Conservation (phyloP, 37 sponge, comb jelly and placozoan species). For the Beroe ovata region DNA sequence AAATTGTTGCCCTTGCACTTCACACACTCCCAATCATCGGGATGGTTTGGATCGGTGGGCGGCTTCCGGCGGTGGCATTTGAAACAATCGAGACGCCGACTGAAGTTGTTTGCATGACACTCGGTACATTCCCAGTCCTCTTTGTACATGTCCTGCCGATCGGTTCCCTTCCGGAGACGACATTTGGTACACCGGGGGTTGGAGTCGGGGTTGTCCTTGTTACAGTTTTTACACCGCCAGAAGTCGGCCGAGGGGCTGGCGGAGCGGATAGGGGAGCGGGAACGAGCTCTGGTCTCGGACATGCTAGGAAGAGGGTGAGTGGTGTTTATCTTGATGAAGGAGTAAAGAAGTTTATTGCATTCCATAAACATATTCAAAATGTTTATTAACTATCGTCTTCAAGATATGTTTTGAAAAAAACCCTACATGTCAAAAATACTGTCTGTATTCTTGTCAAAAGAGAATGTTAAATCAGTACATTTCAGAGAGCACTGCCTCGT, state of each 20-base stretch:
- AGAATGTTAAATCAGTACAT: too few species aligned
- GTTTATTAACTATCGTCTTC: too few species aligned
- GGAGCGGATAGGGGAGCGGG: not conserved
- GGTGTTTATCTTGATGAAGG: too few species aligned
- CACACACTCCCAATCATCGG: not conserved
- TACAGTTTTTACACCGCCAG: conserved; percentile 2
- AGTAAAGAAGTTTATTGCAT: too few species aligned
- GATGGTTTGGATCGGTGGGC: not conserved
- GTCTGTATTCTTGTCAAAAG: too few species aligned
- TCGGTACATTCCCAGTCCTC: not conserved
- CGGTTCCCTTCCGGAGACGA: not conserved
- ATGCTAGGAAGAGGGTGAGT: too few species aligned
- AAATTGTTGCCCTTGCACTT: not conserved
- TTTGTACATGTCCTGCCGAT: not conserved
- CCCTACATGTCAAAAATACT: too few species aligned
- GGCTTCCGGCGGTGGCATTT: conserved; percentile 4
- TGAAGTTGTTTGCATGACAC: conserved; percentile 2
- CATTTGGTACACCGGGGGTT: not conserved
- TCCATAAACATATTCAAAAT: too few species aligned
- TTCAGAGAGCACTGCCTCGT: too few species aligned
- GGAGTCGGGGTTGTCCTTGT: not conserved
- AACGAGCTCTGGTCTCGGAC: not conserved
- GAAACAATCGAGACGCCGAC: not conserved
- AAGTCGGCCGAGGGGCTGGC: not conserved
- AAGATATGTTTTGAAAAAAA: too few species aligned